Evolutionary conservation across 2,888 invertebrate genomes (phyloP), one percentile per base, ranked within the genome.

Genomic region (Lypha dubia): DNA sequence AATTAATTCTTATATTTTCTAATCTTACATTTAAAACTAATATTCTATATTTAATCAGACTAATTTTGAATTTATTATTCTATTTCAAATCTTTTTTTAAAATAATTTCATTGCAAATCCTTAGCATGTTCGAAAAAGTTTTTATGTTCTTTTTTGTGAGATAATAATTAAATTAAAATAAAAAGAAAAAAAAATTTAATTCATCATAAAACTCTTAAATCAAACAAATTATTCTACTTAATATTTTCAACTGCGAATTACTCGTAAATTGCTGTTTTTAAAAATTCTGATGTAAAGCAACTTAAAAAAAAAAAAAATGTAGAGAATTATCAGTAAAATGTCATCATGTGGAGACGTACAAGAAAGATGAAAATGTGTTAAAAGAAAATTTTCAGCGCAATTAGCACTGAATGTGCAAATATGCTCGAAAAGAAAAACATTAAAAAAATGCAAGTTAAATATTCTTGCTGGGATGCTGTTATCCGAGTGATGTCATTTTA

Each of bases 151-250:
- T 44, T 76, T n/a, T 32, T 38, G 22, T 56, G 28, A 83, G 20
- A 63, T 51, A 13, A 38, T 41, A 62, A 65, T 65, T 56, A 60
- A 53, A 65, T 53, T 4, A 5, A 5, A 28, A 28, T 4, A 28
- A 28, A 46, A 68, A 28, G 28, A 5, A 28, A 28, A 28, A 28
- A 28, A 46, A 68, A 70, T 49, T 65, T 22, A 73, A 46, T 53
- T 44, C 53, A 67, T 62, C 71, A 65, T 60, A 80, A 84, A 73
- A 65, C 58, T 71, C 58, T 71, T 76, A 73, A 84, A 71, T 46
- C 75, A 80, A 80, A 67, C 67, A 67, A 71, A 79, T 84, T 73
- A 80, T 62, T 20, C 60, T 67, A 51, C 71, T 80, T 80, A 76
- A 15, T 67, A 71, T 84, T 80, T 79, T 84, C 76, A 76, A 53